phyloP scores from a whole-genome alignment of 2,797 vertebrate species.

The Odontamblyopus lacepedii region DNA sequence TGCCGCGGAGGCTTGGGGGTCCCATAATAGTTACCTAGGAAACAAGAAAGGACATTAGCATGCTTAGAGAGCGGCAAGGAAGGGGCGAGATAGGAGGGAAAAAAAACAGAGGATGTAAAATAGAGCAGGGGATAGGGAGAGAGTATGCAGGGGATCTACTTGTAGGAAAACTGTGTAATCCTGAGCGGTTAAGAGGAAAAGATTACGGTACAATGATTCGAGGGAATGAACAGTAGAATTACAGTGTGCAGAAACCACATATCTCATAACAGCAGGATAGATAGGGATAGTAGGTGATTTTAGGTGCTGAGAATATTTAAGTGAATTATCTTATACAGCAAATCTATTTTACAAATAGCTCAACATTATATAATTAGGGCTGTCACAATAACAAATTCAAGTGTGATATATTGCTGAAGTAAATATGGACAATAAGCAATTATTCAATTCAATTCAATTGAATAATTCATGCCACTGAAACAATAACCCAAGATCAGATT shows the following conservation, averaged over 20 bases:
- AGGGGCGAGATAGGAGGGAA: constrained; percentile 46
- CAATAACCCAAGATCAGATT: no score
- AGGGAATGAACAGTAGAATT: constrained; percentile 23
- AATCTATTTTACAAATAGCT: background rate
- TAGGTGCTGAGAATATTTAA: no score
- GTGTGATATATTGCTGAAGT: no score
- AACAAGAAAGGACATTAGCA: constrained; percentile 89
- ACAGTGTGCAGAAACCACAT: no score
- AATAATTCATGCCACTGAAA: no score
- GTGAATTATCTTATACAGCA: constrained; percentile 3
- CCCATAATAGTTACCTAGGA: constrained; percentile 99
- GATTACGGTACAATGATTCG: constrained; percentile 29
- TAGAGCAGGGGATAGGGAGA: constrained; percentile 30
- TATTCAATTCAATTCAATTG: no score
- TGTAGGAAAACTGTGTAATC: constrained; percentile 34
- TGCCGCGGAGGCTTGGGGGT: constrained; percentile 97
- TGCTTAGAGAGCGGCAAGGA: constrained; percentile 75
- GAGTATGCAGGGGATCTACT: constrained; percentile 31
- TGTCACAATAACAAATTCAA: no score
- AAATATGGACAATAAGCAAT: no score
- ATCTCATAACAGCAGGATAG: no score
- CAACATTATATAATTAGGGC: background rate
- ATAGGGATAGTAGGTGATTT: no score
- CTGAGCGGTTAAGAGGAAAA: constrained; percentile 27
- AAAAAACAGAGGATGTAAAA: constrained; percentile 45